Percentiles rank a stretch among this genome's conserved stretches.
These are phyloP conservation scores for Hydriomena furcata DNA, from an alignment of 2,888 invertebrate genomes.

Conservation along the genomic window DNA sequence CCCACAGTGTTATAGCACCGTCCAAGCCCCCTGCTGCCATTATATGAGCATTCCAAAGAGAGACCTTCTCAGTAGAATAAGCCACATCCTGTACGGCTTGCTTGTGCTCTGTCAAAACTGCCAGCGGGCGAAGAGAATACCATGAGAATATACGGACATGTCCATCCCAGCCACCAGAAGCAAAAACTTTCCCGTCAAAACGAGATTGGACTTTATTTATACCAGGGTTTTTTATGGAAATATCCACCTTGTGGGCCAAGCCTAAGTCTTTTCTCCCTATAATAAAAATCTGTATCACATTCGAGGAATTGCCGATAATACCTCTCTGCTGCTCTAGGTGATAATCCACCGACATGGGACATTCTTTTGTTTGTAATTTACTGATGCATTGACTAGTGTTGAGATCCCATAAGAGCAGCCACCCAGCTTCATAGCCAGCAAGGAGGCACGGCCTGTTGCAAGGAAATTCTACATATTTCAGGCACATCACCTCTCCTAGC, in stretches of 20 bases:
- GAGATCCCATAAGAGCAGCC: slow-evolving; percentile 88
- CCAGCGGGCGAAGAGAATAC: slow-evolving; percentile 88
- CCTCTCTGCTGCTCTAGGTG: slow-evolving; percentile 86
- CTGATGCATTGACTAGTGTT: slow-evolving; percentile 83
- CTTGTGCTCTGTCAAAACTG: slow-evolving; percentile 89
- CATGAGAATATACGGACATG: slow-evolving; percentile 90
- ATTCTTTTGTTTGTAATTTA: slow-evolving; percentile 84
- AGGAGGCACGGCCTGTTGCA: slow-evolving; percentile 82
- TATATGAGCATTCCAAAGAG: slow-evolving; percentile 88
- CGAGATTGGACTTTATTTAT: slow-evolving; percentile 87
- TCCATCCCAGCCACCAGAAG: slow-evolving; percentile 90
- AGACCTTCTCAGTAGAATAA: slow-evolving; percentile 86
- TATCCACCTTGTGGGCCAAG: slow-evolving; percentile 83
- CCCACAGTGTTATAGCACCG: slow-evolving; percentile 90
- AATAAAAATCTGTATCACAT: slow-evolving; percentile 85
- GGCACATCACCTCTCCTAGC: slow-evolving; percentile 86
- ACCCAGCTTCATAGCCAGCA: slow-evolving; percentile 89
- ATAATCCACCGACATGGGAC: slow-evolving; percentile 89
- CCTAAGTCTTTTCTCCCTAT: slow-evolving; percentile 81
- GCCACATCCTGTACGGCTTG: slow-evolving; percentile 88
- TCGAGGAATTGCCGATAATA: slow-evolving; percentile 86
- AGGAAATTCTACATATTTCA: slow-evolving; percentile 79
- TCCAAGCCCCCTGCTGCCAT: slow-evolving; percentile 91
- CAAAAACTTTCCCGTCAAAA: slow-evolving; percentile 88
- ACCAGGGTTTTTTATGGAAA: slow-evolving; percentile 88